Base-by-base conservation (phyloP, 2,888 invertebrate species). In the Drosophila lacicola region DNA sequence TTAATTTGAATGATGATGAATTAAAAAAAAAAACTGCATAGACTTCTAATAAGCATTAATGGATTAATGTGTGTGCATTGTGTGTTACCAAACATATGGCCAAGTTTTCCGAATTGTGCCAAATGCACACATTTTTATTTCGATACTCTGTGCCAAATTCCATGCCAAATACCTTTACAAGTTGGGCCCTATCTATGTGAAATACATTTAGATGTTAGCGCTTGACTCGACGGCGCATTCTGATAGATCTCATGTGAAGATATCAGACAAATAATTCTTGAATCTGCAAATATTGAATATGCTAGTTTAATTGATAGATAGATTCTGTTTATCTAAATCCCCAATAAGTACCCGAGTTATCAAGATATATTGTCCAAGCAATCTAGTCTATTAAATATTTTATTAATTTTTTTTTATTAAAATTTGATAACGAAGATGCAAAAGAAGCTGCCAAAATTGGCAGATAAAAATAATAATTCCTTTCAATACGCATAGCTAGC, bases 61-160 rank as follows among this genome's bases (percentile, higher is more conserved):
- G 19, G 34, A 56, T 34, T 11, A 10, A 50, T 36, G 36, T 19
- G 49, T 57, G 36, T 17, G 21, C 62, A 45, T 37, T 44, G 42
- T 39, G 19, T 10, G 25, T 39, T 13, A 19, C 13, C 21, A 39
- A 64, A 56, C 83, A 70, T 69, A 50, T 78, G 78, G 55, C 37
- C 9, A 55, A 55, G 19, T 64, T 71, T 47, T 37, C 37, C 39
- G n/a, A 74, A 61, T 53, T 63, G 54, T 67, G 67, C 47, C 49
- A 67, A 71, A 54, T 58, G 37, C 42, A 46, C 42, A 61, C 44
- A 70, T 41, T 71, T 70, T 67, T 56, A 50, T 62, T 62, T 53
- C 37, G 10, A 61, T 63, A 51, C 25, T 53, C 47, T 76, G 80
- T 61, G 53, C 74, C 34, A 58, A 71, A 80, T 82, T 86, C 66